Percentiles rank a stretch among this genome's conserved stretches.
Conservation (phyloP, 2,113 vertebrate genomes). For the Gobio gobio region DNA sequence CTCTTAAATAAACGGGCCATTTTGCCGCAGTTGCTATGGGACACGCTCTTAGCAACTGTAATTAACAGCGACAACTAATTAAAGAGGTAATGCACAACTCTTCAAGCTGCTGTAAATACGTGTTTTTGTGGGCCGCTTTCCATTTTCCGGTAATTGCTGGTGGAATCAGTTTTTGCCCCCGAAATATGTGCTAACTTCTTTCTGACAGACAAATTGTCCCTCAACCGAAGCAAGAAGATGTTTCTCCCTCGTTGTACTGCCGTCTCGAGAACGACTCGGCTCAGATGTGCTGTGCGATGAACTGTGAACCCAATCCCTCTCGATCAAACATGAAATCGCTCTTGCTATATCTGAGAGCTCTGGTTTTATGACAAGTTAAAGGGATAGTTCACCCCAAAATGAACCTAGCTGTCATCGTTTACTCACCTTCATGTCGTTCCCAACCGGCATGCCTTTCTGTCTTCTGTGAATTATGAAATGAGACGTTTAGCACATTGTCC, state of each 20-base stretch:
- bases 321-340: constrained; percentile 15
- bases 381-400: constrained; percentile 24
- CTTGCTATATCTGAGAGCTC: neutral
- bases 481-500: neutral
- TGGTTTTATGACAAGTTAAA: constrained; percentile 26
- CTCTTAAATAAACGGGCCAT: constrained; percentile 50
- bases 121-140: neutral
- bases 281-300: neutral
- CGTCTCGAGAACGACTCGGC: neutral
- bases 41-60: constrained; percentile 40
- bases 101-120: neutral
- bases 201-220: constrained; percentile 20
- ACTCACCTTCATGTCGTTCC: neutral
- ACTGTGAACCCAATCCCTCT: constrained; percentile 13
- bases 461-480: neutral
- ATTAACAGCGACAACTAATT: constrained; percentile 53
- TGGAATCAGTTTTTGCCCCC: neutral
- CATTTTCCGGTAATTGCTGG: neutral
- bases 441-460: neutral
- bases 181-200: neutral
- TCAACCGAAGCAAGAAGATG: neutral
- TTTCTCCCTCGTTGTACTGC: neutral
- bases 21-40: constrained; percentile 41
- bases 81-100: constrained; percentile 25
- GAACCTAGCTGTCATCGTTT: constrained; percentile 15